A percentile compares a stretch with the other conserved stretches of the same genome.
phyloP scores from a whole-genome alignment of 2,888 invertebrate species.

The Stegana nigrithorax region DNA sequence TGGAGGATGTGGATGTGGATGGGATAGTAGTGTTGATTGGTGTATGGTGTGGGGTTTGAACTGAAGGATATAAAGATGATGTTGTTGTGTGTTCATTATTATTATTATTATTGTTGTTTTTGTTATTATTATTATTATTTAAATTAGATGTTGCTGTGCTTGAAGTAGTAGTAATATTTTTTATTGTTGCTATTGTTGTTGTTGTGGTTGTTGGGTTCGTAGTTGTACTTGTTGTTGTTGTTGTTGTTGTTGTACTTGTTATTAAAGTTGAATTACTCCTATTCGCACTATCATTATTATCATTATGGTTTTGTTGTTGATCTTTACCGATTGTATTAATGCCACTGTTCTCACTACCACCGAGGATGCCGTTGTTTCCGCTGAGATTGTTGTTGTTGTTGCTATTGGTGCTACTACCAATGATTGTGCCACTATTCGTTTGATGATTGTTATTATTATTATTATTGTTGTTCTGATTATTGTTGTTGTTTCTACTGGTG shows the following conservation, averaged over 20 bases:
- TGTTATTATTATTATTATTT: slow-evolving; percentile 15
- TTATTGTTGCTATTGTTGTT: slow-evolving; percentile 10
- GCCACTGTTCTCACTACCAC: slow-evolving; percentile 56
- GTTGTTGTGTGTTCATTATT: slow-evolving; percentile 37
- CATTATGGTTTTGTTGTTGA: slow-evolving; percentile 50
- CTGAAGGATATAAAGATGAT: slow-evolving; percentile 57
- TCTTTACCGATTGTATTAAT: slow-evolving; percentile 67
- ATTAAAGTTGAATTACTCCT: slow-evolving; percentile 18
- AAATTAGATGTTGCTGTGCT: slow-evolving; percentile 34
- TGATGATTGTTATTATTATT: slow-evolving; percentile 60
- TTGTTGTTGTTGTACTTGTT: slow-evolving; percentile 32
- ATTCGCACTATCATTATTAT: slow-evolving; percentile 28
- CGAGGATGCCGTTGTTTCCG: slow-evolving; percentile 62
- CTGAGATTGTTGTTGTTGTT: slow-evolving; percentile 62
- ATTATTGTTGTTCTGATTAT: slow-evolving; percentile 54
- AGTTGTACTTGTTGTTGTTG: slow-evolving; percentile 36
- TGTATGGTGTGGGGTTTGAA: slow-evolving; percentile 45
- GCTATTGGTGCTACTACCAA: slow-evolving; percentile 65
- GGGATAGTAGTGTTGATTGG: background rate
- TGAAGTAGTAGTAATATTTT: slow-evolving; percentile 14
- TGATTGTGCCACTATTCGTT: slow-evolving; percentile 66
- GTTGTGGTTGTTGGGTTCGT: slow-evolving; percentile 22
- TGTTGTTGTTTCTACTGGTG: slow-evolving; percentile 55
- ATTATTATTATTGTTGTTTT: slow-evolving; percentile 29
- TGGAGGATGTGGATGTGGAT: slow-evolving; percentile 20